A percentile compares a stretch with the other conserved stretches of the same genome.
Conservation (phyloP, 2,113 vertebrate genomes). For the Thermophis baileyi region DNA sequence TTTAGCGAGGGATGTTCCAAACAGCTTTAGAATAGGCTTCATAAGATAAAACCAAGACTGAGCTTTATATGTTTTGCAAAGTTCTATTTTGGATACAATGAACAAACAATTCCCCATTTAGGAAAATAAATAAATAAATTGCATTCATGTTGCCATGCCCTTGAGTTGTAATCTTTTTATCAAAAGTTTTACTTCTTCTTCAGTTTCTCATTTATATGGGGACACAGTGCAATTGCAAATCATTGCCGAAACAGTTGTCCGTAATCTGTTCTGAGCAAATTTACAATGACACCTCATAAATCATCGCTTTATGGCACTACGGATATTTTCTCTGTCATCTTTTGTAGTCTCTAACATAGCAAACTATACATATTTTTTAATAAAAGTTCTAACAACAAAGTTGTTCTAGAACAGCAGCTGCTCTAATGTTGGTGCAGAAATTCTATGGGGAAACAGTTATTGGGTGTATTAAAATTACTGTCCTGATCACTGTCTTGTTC, state of each 20-base stretch:
- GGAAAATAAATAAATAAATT: background rate
- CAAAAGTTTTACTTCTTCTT: background rate
- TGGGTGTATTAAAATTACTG: background rate
- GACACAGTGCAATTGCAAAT: background rate
- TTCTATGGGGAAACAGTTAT: background rate
- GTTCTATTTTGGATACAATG: background rate
- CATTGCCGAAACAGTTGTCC: background rate
- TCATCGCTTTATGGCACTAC: background rate
- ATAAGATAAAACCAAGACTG: background rate
- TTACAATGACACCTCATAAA: background rate
- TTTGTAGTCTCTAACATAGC: background rate
- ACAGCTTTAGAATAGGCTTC: background rate
- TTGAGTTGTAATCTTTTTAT: constrained; percentile 4
- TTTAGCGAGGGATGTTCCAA: background rate
- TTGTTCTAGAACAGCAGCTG: background rate
- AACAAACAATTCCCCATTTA: background rate
- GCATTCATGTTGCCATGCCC: background rate
- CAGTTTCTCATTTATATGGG: background rate
- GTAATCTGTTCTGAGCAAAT: background rate
- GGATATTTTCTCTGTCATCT: background rate
- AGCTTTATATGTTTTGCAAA: constrained; percentile 1
- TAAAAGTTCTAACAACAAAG: background rate
- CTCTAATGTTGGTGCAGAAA: background rate
- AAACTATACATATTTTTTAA: background rate
- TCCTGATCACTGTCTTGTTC: background rate